Evolutionary conservation across 35 echinoderm and acorn worm genomes (phyloP).

Genomic region (Patiria miniata): DNA sequence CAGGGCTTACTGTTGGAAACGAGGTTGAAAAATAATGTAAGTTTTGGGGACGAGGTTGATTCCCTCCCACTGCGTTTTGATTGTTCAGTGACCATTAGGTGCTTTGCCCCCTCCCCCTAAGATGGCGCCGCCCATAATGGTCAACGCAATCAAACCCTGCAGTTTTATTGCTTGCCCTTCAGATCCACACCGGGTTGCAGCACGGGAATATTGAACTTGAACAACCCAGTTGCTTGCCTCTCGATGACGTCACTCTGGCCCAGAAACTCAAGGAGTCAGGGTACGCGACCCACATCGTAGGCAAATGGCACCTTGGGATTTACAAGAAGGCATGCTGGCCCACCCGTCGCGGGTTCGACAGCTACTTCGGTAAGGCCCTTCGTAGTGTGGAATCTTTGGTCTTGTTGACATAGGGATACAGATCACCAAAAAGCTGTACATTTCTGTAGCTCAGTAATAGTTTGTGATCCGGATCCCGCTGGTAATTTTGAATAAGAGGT

Average conservation of each 20-base stretch:
- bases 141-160: too few relatives aligned
- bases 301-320: constrained; percentile 66
- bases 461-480: background rate
- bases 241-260: constrained; percentile 42
- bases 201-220: constrained; percentile 42
- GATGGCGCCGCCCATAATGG: too few relatives aligned
- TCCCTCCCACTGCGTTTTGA: too few relatives aligned
- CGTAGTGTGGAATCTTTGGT: too few relatives aligned
- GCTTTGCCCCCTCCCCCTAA: too few relatives aligned
- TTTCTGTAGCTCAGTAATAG: background rate
- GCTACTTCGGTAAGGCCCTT: constrained; percentile 50
- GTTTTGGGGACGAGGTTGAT: too few relatives aligned
- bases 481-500: background rate
- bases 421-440: background rate
- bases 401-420: background rate
- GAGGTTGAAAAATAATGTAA: too few relatives aligned
- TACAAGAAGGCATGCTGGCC: constrained; percentile 65
- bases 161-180: background rate
- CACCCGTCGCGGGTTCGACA: constrained; percentile 58
- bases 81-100: too few relatives aligned
- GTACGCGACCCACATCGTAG: constrained; percentile 56
- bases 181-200: constrained; percentile 65
- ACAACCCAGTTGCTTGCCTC: constrained; percentile 41
- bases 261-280: constrained; percentile 57
- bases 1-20: too few relatives aligned